These are phyloP conservation scores for Alces alces DNA, from an alignment of 2,113 vertebrate species.

Conservation along the genomic window DNA sequence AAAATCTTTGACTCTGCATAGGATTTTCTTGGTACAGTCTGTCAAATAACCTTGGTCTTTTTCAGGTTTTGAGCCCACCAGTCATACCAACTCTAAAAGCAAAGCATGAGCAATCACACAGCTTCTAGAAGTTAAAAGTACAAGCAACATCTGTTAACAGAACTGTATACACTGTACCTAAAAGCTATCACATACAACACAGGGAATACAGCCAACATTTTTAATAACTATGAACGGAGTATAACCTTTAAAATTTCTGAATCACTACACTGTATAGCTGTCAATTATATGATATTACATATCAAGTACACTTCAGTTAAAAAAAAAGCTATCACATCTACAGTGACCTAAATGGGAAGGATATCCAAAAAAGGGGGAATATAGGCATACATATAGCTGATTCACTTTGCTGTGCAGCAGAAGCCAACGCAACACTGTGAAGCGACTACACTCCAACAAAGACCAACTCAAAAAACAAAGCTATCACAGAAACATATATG, in stretches of 20 bases:
- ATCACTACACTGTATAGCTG: not conserved
- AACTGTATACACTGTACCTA: not conserved
- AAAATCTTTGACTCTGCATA: not conserved
- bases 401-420: not conserved
- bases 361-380: not conserved
- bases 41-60: conserved; percentile 1
- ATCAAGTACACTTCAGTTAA: not conserved
- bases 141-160: not conserved
- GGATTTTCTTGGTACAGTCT: not conserved
- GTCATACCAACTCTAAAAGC: not conserved
- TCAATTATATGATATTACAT: not conserved
- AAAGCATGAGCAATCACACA: not conserved
- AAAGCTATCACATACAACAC: not conserved
- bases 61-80: not conserved
- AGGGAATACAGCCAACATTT: not conserved
- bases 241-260: not conserved
- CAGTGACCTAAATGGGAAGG: not conserved
- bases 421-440: not conserved
- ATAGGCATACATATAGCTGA: not conserved
- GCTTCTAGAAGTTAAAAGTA: not conserved
- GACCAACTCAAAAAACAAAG: not conserved
- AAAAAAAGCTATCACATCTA: not conserved
- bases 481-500: not conserved
- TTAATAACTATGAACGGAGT: not conserved
- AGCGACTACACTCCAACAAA: not conserved